These are phyloP conservation scores for Atta texana DNA, from an alignment of 1,140 invertebrate species.

Conservation along the genomic window DNA sequence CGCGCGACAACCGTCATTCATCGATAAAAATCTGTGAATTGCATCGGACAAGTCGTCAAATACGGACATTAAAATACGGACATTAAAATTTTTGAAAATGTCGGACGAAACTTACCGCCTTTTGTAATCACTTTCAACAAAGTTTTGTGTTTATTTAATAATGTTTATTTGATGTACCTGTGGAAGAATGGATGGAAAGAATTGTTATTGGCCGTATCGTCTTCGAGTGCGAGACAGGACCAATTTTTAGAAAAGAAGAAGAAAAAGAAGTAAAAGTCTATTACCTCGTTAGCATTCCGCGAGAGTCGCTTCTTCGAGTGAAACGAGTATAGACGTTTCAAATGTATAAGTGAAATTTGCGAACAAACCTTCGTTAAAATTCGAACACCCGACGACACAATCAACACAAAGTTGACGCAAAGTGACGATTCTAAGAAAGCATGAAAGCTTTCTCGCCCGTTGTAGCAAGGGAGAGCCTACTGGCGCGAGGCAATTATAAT, in stretches of 20 bases:
- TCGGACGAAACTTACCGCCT: too few species aligned
- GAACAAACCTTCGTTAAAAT: slow-evolving; percentile 39
- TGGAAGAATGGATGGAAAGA: too few species aligned
- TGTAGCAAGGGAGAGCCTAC: slow-evolving; percentile 77
- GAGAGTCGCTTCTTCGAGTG: background rate
- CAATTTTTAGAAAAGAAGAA: too few species aligned
- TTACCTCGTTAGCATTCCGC: background rate
- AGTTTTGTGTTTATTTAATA: too few species aligned
- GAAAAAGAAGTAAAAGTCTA: background rate
- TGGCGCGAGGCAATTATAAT: slow-evolving; percentile 83
- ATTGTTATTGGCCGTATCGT: too few species aligned
- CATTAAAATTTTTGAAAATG: too few species aligned
- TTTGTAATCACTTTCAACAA: too few species aligned
- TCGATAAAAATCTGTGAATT: background rate
- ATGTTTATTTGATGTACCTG: too few species aligned
- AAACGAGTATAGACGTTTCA: background rate
- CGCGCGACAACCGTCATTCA: background rate
- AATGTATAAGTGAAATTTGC: background rate
- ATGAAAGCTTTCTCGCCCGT: slow-evolving; percentile 75
- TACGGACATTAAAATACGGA: too few species aligned
- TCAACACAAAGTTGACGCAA: background rate
- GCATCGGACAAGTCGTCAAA: too few species aligned
- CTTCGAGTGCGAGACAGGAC: too few species aligned
- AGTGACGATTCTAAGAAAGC: slow-evolving; percentile 71
- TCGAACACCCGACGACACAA: slow-evolving; percentile 9